Evolutionary conservation across 2,888 invertebrate genomes (phyloP).

Genomic region (Xestia sexstrigata): DNA sequence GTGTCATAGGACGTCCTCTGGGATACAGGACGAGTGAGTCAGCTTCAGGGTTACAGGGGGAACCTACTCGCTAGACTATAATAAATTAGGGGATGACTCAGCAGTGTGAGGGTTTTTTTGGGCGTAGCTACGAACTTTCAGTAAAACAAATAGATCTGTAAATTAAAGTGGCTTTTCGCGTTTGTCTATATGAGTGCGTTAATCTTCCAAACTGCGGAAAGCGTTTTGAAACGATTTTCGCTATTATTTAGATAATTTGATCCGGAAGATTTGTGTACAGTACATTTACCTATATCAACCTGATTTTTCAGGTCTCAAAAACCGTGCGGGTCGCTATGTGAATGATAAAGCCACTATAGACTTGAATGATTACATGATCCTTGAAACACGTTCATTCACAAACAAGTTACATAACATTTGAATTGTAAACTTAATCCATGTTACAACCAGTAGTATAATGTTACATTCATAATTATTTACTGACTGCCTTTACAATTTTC

Average conservation of each 20-base stretch:
- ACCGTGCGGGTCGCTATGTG: not conserved
- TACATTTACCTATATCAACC: not conserved
- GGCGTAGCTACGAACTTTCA: not conserved
- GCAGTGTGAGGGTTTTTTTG: not conserved
- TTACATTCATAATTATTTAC: constrained; percentile 26
- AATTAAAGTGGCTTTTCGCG: not conserved
- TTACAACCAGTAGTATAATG: constrained; percentile 13
- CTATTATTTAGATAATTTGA: not conserved
- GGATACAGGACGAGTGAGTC: constrained; percentile 20
- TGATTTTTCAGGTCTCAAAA: not conserved
- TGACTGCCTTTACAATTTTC: constrained; percentile 3
- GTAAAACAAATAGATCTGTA: not conserved
- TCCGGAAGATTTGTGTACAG: not conserved
- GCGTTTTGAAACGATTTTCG: not conserved
- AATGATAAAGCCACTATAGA: not conserved
- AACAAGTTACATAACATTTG: constrained; percentile 26
- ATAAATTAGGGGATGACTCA: constrained; percentile 15
- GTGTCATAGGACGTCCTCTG: not conserved
- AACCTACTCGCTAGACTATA: constrained; percentile 1
- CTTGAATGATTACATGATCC: constrained; percentile 3
- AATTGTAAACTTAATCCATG: constrained; percentile 39
- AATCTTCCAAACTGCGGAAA: not conserved
- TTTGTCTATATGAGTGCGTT: not conserved
- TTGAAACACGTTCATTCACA: constrained; percentile 34
- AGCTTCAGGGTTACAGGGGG: constrained; percentile 5